phyloP scores from a whole-genome alignment of 2,888 invertebrate species.

The Nudaria mundana region DNA sequence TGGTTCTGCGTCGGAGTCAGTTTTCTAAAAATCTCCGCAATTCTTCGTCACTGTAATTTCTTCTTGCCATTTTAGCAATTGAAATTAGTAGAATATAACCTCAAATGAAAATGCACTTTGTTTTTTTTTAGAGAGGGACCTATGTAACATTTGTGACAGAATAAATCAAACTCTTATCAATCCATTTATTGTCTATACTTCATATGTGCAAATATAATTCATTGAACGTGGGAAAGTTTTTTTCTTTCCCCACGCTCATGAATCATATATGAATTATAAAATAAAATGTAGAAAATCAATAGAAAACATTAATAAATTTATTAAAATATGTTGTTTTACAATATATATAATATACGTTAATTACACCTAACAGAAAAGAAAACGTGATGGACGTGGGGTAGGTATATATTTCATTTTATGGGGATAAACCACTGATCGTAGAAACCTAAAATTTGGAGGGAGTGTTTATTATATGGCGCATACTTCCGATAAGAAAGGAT shows the following conservation, averaged over 20 bases:
- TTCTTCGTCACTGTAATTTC: too few relatives aligned
- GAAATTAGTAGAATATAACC: too few relatives aligned
- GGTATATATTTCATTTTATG: background rate
- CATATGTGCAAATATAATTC: constrained; percentile 4
- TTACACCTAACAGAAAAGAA: constrained; percentile 25
- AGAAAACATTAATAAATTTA: background rate
- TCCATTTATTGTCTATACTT: background rate
- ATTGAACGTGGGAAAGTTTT: constrained; percentile 4
- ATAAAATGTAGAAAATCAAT: background rate
- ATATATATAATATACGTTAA: background rate
- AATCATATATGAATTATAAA: too few relatives aligned
- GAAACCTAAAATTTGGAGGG: too few relatives aligned
- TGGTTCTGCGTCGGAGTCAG: background rate
- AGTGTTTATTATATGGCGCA: too few relatives aligned
- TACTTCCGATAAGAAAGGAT: too few relatives aligned
- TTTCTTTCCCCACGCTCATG: constrained; percentile 5
- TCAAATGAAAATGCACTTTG: too few relatives aligned
- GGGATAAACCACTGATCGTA: too few relatives aligned
- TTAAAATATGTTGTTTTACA: background rate
- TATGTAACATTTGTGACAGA: too few relatives aligned
- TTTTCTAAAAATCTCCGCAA: too few relatives aligned
- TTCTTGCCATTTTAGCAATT: too few relatives aligned
- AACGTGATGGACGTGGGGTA: constrained; percentile 1
- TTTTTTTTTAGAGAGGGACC: too few relatives aligned
- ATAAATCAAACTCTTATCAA: constrained; percentile 1